Evolutionary conservation across 2,888 invertebrate species (phyloP).

Genomic region (Polyommatus icarus): DNA sequence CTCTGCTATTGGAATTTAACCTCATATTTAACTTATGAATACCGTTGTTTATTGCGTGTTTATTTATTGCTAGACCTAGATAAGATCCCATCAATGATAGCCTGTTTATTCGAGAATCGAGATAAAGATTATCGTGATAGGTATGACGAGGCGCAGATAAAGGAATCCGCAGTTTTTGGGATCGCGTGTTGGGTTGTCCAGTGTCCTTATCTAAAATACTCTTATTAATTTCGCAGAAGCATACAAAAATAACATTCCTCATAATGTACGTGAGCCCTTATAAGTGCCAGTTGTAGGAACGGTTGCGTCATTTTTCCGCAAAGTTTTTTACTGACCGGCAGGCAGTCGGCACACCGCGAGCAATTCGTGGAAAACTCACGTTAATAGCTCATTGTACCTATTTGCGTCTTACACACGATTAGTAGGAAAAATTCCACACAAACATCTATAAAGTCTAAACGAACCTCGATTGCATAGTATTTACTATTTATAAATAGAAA

Average conservation of each 20-base stretch:
- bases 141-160: neutral
- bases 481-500: too few relatives aligned
- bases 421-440: neutral
- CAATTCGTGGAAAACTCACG: neutral
- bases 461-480: too few relatives aligned
- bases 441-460: too few relatives aligned
- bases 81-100: neutral
- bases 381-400: conserved; percentile 6
- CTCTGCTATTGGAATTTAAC: conserved; percentile 16
- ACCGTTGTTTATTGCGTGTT: conserved; percentile 1
- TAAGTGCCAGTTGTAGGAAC: conserved; percentile 32
- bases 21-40: neutral
- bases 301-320: conserved; percentile 34
- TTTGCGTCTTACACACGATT: neutral
- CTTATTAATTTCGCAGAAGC: neutral
- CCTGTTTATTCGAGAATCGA: neutral
- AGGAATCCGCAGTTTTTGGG: neutral
- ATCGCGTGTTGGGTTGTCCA: neutral
- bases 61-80: neutral
- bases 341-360: neutral
- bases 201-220: too few relatives aligned
- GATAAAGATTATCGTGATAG: neutral
- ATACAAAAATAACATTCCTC: neutral
- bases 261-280: neutral
- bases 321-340: conserved; percentile 4